Evolutionary conservation across 1,140 invertebrate genomes (phyloP).

Genomic region (Lutraria rhynchaena): DNA sequence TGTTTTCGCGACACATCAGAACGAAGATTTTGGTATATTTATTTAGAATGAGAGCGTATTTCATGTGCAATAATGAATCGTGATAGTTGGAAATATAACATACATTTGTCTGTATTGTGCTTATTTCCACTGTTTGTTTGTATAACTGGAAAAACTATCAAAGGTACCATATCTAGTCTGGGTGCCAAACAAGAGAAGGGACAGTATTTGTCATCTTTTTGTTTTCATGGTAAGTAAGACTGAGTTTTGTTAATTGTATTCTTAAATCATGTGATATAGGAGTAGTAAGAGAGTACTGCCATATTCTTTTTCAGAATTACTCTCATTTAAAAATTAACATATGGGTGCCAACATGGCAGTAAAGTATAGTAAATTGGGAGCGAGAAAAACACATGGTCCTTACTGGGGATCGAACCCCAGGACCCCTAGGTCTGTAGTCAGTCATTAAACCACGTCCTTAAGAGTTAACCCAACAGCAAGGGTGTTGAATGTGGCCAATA

Average conservation of each 20-base stretch:
- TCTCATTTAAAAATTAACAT: too few species aligned
- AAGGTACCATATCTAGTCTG: slow-evolving; percentile 2
- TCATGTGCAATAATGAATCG: neutral
- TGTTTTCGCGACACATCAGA: slow-evolving; percentile 12
- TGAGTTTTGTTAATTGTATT: too few species aligned
- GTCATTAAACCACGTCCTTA: neutral
- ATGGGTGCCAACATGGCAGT: too few species aligned
- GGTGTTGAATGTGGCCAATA: neutral
- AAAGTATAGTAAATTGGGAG: too few species aligned
- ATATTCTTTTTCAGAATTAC: too few species aligned
- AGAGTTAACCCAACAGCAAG: neutral
- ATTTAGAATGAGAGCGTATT: neutral
- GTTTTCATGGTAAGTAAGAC: slow-evolving; percentile 78
- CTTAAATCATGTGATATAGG: too few species aligned
- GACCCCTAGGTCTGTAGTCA: too few species aligned
- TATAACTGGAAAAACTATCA: slow-evolving; percentile 39
- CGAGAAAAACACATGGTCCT: too few species aligned
- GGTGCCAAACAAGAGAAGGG: slow-evolving; percentile 58
- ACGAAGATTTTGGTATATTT: neutral
- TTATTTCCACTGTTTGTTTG: neutral
- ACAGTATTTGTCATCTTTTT: slow-evolving; percentile 76
- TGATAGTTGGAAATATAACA: neutral
- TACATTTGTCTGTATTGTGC: neutral
- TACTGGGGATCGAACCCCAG: too few species aligned
- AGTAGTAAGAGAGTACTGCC: too few species aligned